A percentile compares a stretch with the other conserved stretches of the same genome.
Conservation (phyloP, 2,888 invertebrate genomes). For the Drosophila planitibia region DNA sequence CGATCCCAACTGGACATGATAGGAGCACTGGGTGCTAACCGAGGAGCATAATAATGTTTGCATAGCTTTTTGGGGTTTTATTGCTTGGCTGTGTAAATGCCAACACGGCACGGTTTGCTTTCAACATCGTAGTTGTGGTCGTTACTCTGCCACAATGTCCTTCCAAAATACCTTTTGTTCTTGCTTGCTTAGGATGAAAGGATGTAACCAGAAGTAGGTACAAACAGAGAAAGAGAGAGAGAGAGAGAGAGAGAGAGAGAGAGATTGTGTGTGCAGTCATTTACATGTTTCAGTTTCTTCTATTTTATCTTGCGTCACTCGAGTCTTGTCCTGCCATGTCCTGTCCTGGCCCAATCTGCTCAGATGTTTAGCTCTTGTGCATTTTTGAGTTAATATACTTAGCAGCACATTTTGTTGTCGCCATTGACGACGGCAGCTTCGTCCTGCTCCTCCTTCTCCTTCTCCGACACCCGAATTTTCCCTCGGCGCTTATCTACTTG, state of each 20-base stretch:
- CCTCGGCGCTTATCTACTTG: conserved; percentile 65
- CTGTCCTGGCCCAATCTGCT: conserved; percentile 11
- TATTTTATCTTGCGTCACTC: conserved; percentile 33
- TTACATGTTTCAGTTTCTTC: conserved; percentile 67
- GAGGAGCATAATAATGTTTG: conserved; percentile 75
- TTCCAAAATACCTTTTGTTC: conserved; percentile 58
- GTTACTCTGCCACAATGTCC: conserved; percentile 57
- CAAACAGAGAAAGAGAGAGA: background rate
- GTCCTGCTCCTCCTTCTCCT: background rate
- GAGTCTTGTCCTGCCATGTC: conserved; percentile 3
- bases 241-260: background rate
- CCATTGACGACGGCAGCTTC: conserved; percentile 51
- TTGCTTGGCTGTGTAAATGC: conserved; percentile 74
- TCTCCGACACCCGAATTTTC: conserved; percentile 31
- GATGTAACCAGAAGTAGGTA: conserved; percentile 12
- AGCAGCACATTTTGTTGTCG: conserved; percentile 73
- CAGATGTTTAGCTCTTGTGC: conserved; percentile 66
- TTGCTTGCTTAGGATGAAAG: conserved; percentile 3
- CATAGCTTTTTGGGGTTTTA: conserved; percentile 77
- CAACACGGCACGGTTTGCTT: conserved; percentile 59
- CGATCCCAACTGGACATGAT: conserved; percentile 28
- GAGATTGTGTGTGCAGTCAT: conserved; percentile 55
- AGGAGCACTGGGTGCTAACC: conserved; percentile 24
- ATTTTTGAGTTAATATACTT: conserved; percentile 76
- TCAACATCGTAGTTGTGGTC: conserved; percentile 32